Base-by-base conservation (phyloP, 53 echinoderm and acorn worm genomes). In the Temnopleurus reevesii region DNA sequence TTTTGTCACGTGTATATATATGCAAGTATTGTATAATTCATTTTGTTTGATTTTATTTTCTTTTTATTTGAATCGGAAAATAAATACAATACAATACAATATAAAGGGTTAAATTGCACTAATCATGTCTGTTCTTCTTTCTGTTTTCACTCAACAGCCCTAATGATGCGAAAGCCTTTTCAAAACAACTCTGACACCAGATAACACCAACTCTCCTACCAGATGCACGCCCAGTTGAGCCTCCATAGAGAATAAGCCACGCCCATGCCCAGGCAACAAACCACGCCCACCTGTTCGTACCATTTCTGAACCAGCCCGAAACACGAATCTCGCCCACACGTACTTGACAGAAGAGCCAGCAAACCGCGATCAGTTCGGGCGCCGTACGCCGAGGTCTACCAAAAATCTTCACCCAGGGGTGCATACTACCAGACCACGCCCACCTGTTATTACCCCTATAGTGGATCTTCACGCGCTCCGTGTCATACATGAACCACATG, bases 401-500 rank as follows among this genome's bases (percentile, higher is more conserved):
- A 64, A 33, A 33, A 36, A 64, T 17, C 65, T 8, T 38, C 79
- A 1, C 79, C 27, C 46, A 47, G 79, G 79, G 79, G 79, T 77
- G 79, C 29, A 29, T 5, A 12, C 49, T 29, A 83, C 55, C 83
- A 35, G 23, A 46, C 85, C 85, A 59, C 85, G 24, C 44, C 85
- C 85, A 85, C 46, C 59, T 59, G 59, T 30, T 31, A 29, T 36
- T 83, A n/a, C 35, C 57, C 10, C 55, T 81, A 27, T 53, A 17
- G 83, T 54, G 19, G 54, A 53, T 61, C 46, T 55, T 83, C 59
- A 36, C 28, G 41, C 5, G 44, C n/a, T 45, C 21, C 86, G 19
- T 18, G 49, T 87, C 71, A 91, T 90, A 92, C 94, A 92, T 84
- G 90, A 93, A 84, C 91, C 95, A 93, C 91, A 92, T 93, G 95